Evolutionary conservation across 2,113 vertebrate genomes (phyloP).

Genomic region (Rhinoptilus africanus): DNA sequence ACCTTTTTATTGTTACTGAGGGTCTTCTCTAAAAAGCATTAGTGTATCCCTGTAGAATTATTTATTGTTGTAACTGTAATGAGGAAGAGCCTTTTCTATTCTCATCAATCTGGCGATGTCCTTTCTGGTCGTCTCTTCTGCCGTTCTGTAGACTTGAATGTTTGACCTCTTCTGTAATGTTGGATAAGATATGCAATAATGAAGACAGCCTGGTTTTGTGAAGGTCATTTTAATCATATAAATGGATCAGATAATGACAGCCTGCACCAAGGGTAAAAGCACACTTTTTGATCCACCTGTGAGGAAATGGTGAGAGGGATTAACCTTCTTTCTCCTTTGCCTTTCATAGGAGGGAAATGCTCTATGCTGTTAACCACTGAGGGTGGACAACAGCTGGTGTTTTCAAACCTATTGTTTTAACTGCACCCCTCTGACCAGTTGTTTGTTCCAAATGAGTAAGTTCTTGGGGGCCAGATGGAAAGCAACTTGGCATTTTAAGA

Average conservation of each 20-base stretch:
- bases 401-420: not conserved
- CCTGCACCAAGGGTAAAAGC: not conserved
- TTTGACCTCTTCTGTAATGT: not conserved
- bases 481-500: not conserved
- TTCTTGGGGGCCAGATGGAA: not conserved
- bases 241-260: not conserved
- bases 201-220: not conserved
- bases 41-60: not conserved
- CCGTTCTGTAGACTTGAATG: rapidly evolving
- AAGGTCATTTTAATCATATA: not conserved
- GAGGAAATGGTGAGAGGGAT: not conserved
- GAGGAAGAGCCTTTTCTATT: not conserved
- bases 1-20: not conserved
- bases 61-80: not conserved
- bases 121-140: not conserved
- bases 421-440: not conserved
- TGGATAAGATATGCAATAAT: not conserved
- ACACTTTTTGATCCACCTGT: not conserved
- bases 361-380: not conserved
- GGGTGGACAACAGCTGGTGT: not conserved
- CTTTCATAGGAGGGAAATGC: not conserved
- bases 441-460: not conserved
- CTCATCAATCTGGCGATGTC: not conserved
- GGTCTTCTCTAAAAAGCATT: not conserved
- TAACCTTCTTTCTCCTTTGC: not conserved